Evolutionary conservation across 2,797 vertebrate genomes (phyloP), one percentile per base, ranked within the genome.

Genomic region (Sebastiscus albofasciatus): DNA sequence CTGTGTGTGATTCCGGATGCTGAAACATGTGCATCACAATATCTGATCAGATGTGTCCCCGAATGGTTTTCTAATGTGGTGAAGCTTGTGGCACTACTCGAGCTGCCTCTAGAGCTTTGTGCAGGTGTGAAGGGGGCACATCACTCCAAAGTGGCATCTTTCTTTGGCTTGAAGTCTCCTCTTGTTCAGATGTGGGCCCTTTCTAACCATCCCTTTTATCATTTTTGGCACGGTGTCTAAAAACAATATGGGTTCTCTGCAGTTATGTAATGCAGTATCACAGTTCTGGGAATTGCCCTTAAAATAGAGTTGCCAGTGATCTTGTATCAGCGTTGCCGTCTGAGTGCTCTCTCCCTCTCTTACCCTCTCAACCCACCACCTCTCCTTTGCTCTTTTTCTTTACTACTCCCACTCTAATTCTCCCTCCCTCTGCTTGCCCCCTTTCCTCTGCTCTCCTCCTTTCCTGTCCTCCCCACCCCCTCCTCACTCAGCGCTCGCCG

Each of bases 261-360:
- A 84, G 92, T 96, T 95, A 95, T 94, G 92, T 94, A 96, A 95
- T 92, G 80, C 90, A 90, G 90, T 88, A 94, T 94, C 93, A 89
- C 84, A 93, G 92, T 95, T 94, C 93, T 94, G 94, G 93, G 95
- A 96, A 95, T 94, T 93, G 91, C 89, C 94, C 95, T 95, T 95
- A 94, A 96, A 95, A 95, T 95, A 95, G 95, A 92, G 94, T 94
- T 93, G 89, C 87, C 89, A 88, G 91, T 94, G 94, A 94, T 94
- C 92, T 93, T 93, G 92, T 94, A 93, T 94, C 93, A 90, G 93
- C 68, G 61, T 84, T 93, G 90, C 91, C 80, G 87, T 90, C 85
- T 89, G 86, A 92, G 89, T 90, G 84, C 81, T 83, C 87, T 80
- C 81, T 77, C 82, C 34, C 70, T 88, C 84, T 84, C 87, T 80